Base-by-base conservation (phyloP, 2,113 vertebrate species). In the Ibidorhyncha struthersii region DNA sequence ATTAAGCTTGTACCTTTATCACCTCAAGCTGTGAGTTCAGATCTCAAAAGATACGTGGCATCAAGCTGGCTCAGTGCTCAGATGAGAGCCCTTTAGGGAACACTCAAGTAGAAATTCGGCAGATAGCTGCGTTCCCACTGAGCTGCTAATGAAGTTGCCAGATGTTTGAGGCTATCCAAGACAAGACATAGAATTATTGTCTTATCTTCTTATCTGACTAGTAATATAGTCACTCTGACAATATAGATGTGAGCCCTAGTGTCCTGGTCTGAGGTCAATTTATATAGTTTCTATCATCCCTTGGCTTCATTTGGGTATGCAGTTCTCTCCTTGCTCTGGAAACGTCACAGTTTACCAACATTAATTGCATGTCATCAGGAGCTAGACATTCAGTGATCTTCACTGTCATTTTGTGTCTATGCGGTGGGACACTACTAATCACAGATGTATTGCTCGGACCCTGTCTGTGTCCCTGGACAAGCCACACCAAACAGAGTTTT, bases 11-110 rank as follows among this genome's bases (percentile, higher is more conserved):
- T 88, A 67, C 40, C n/a, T 82, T 43, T 91, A 82, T 76, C 66
- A 88, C 58, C 53, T 88, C 78, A 85, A 86, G 66, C 82, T 94
- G 78, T 53, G 90, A 94, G 79, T 73, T 94, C 79, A 73, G 22
- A 65, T 88, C 82, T 90, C 66, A 61, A 65, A 84, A 80, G 25
- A 73, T 55, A 38, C 1, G 1, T 73, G 47, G 10, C 53, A 93
- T 62, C n/a, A 70, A 67, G 23, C 27, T 80, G 58, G n/a, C 12
- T 83, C 53, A 56, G 30, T n/a, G 38, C n/a, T 92, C 67, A 80
- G 74, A 50, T 43, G 53, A 86, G 29, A 94, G 45, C 41, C 13
- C 73, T 67, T 85, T 58, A 56, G 59, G 79, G 74, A 92, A 43
- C 36, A 85, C 13, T 36, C 53, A 73, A 62, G 55, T 6, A 47